Evolutionary conservation across 2,113 vertebrate genomes (phyloP), one percentile per base, ranked within the genome.

Genomic region (Turnix velox): DNA sequence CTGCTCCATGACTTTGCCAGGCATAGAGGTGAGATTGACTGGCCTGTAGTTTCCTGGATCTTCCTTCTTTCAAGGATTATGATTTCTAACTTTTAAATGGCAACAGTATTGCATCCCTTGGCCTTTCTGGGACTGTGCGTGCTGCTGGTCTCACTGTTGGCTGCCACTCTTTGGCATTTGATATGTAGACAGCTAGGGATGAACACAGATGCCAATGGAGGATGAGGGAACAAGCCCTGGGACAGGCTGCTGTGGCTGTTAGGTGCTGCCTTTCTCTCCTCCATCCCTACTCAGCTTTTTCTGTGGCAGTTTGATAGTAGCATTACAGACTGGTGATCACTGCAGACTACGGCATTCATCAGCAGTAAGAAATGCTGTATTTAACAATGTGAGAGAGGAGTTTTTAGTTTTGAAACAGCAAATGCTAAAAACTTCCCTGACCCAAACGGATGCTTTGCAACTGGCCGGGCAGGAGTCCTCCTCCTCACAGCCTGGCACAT

Each of bases 311-410:
- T 68, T 49, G 55, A 52, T 76, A 30, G 28, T 9, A 69, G 24
- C 30, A 23, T 52, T 58, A 63, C 10, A 58, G n/a, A 25, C 7
- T 49, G 18, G 8, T 20, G 23, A 63, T 20, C 49, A 7, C 23
- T 76, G 49, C 35, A 83, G 43, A 54, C 7, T 23, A 23, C 82
- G 68, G 63, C 45, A 49, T 33, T 61, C 24, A 52, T 43, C 45
- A 84, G 23, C 28, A 61, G 27, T 58, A 83, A 82, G 77, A 79
- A 35, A 83, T 1, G 1, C 1, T 16, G 9, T 18, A 25, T 77
- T 43, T 67, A 81, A 67, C 18, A 51, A 45, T 6, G 5, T 0
- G 0, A n/a, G n/a, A n/a, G n/a, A n/a, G n/a, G n/a, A n/a, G 0
- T 4, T 31, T 69, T 81, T 84, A 42, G 7, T 69, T 92, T 80